These are phyloP conservation scores for Agrochola lychnidis DNA, from an alignment of 2,888 invertebrate species.

Conservation along the genomic window DNA sequence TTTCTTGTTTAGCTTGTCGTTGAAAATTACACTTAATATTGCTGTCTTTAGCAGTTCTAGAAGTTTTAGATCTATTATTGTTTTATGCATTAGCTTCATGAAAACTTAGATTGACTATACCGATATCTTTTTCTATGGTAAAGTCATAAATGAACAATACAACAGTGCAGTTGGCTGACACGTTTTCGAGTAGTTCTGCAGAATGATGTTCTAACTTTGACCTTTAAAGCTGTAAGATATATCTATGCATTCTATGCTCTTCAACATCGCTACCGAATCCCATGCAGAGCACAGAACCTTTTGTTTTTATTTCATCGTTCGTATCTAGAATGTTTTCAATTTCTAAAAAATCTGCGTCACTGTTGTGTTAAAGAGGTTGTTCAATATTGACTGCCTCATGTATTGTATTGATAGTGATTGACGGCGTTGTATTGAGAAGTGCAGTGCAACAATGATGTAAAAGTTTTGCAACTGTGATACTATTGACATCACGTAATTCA, in stretches of 20 bases:
- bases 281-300: not conserved
- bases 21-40: constrained; percentile 29
- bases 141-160: too few relatives aligned
- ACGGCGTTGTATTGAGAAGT: constrained; percentile 35
- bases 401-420: constrained; percentile 29
- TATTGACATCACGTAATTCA: constrained; percentile 59
- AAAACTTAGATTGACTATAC: not conserved
- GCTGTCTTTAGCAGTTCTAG: not conserved
- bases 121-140: not conserved
- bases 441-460: constrained; percentile 44
- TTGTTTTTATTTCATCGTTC: not conserved
- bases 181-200: not conserved
- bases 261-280: not conserved
- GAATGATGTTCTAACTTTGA: not conserved
- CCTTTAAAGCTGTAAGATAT: not conserved
- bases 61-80: constrained; percentile 9
- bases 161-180: too few relatives aligned
- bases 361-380: constrained; percentile 30
- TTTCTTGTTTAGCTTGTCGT: constrained; percentile 24
- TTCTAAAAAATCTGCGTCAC: constrained; percentile 10
- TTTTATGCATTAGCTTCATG: constrained; percentile 4
- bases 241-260: too few relatives aligned
- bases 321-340: constrained; percentile 28
- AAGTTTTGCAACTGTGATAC: constrained; percentile 37
- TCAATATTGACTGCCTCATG: constrained; percentile 39